These are phyloP conservation scores for Galeruca laticollis DNA, from an alignment of 2,888 invertebrate species.

Conservation along the genomic window DNA sequence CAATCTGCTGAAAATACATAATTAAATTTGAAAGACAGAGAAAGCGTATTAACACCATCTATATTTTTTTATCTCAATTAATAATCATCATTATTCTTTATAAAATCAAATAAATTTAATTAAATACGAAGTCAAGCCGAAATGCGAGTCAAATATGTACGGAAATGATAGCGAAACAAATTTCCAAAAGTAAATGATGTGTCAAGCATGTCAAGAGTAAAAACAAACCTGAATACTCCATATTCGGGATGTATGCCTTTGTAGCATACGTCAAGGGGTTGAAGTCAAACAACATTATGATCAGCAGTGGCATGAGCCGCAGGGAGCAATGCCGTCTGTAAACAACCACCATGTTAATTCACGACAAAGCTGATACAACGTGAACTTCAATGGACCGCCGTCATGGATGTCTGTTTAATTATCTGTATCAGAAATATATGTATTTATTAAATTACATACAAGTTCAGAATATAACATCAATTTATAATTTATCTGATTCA, in stretches of 20 bases:
- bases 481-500: too few species aligned
- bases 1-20: too few species aligned
- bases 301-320: slow-evolving; percentile 15
- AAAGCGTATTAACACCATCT: too few species aligned
- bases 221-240: slow-evolving; percentile 3
- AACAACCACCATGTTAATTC: slow-evolving; percentile 38
- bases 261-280: slow-evolving; percentile 2
- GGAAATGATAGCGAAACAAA: not conserved
- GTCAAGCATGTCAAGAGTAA: not conserved
- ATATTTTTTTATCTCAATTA: too few species aligned
- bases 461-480: too few species aligned
- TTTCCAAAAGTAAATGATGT: not conserved
- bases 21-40: too few species aligned
- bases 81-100: too few species aligned
- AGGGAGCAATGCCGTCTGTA: slow-evolving; percentile 29
- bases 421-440: too few species aligned
- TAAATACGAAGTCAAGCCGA: too few species aligned
- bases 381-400: slow-evolving; percentile 22
- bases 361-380: slow-evolving; percentile 22
- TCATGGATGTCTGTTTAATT: slow-evolving; percentile 34
- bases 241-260: not conserved
- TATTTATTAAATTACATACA: too few species aligned
- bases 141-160: not conserved
- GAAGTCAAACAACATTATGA: slow-evolving; percentile 33
- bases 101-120: too few species aligned